Evolutionary conservation across 2,113 vertebrate species (phyloP).

Genomic region (Laticauda colubrina): DNA sequence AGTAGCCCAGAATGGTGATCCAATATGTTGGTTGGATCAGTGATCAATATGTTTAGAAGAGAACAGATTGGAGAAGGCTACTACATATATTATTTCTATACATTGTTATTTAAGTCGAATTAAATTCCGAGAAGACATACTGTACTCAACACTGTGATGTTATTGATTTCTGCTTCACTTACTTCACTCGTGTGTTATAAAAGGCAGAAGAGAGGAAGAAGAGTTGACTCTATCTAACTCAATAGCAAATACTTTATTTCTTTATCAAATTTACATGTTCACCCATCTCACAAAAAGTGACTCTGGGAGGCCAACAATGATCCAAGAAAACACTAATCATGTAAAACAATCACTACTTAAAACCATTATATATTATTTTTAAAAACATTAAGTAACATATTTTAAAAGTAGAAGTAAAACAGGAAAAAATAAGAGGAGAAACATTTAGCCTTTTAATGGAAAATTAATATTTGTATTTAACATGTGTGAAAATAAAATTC

Average conservation of each 20-base stretch:
- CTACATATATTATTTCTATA: neutral
- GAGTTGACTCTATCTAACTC: neutral
- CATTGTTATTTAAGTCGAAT: neutral
- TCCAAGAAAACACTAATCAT: neutral
- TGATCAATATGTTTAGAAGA: neutral
- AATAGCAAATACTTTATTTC: neutral
- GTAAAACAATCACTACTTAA: neutral
- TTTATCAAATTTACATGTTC: neutral
- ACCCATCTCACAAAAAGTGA: neutral
- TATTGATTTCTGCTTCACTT: neutral
- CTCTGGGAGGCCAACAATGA: neutral
- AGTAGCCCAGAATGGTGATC: neutral
- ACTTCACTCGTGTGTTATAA: neutral
- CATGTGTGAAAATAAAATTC: neutral
- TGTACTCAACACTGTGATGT: neutral
- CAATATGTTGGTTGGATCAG: neutral
- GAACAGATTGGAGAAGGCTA: neutral
- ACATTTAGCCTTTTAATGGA: neutral
- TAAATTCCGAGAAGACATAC: neutral
- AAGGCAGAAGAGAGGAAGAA: neutral
- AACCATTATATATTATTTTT: neutral
- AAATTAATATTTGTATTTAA: neutral
- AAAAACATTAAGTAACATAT: neutral
- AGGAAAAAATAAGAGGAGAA: neutral
- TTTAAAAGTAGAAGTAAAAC: neutral